Base-by-base conservation (phyloP, 2,113 vertebrate species). In the Peucedramus taeniatus region DNA sequence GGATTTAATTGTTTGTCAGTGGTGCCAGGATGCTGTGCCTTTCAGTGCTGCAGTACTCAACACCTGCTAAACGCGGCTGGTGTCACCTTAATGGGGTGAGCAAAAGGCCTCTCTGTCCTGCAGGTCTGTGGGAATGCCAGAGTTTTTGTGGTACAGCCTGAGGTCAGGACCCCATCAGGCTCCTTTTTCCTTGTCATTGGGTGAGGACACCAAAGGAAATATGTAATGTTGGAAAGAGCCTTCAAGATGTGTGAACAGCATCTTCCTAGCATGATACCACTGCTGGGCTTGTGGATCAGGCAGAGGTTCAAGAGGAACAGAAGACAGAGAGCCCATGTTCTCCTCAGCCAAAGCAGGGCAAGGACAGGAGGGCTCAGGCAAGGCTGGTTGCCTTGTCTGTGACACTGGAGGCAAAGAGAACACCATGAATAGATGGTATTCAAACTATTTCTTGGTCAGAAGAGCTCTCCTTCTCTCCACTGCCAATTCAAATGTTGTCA, bases 41-140 rank as follows among this genome's bases (percentile, higher is more conserved):
- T 89, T 76, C 40, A 40, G 20, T 49, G 31, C 13, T 26, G 24
- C 44, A 59, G 16, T 19, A 28, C 27, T 63, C 60, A 68, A 54
- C 9, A 40, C 10, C 24, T 30, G 20, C 7, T 40, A 47, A 57
- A 27, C 5, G 13, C 42, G 22, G 1, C 39, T 70, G 30, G 15
- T 59, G n/a, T 8, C 53, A 45, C 45, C 9, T 20, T 13, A 31
- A 5, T 3, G 15, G 17, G 30, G 2, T 13, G 44, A 85, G 40
- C 1, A 71, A 28, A 50, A 50, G 30, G 1, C 3, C 10, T 6
- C 31, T 69, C n/a, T 60, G 15, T 47, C 33, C 50, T 17, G 4
- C n/a, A 21, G 0, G 5, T 7, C n/a, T 0, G 0, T 18, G 31
- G 15, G 19, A 27, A 9, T 33, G 24, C 3, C 11, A 27, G 64